Percentiles rank a stretch among this genome's conserved stretches.
Conservation (phyloP, 2,113 vertebrate genomes). For the Micronycteris hirsuta region DNA sequence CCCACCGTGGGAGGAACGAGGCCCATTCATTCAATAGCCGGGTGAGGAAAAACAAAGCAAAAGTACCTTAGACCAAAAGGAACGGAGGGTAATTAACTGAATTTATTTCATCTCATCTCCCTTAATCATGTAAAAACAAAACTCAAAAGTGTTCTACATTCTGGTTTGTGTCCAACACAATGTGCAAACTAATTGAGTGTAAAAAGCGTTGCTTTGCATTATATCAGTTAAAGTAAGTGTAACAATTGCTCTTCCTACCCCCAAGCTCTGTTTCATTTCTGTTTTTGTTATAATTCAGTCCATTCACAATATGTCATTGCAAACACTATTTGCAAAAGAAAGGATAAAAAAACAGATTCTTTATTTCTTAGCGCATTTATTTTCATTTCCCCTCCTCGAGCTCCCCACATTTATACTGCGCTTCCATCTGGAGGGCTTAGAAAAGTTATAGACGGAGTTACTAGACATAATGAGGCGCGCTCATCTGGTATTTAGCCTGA, state of each 20-base stretch:
- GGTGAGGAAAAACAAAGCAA: background rate
- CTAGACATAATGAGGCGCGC: background rate
- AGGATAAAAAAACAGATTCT: constrained; percentile 73
- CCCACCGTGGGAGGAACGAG: accelerated
- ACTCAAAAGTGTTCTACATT: constrained; percentile 46
- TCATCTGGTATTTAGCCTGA: constrained; percentile 47
- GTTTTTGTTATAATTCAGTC: constrained; percentile 74
- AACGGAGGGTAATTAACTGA: constrained; percentile 39
- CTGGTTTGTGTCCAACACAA: constrained; percentile 69
- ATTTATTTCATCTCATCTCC: constrained; percentile 64
- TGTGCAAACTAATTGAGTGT: constrained; percentile 88
- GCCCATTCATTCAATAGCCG: background rate
- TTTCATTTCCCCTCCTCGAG: constrained; percentile 65
- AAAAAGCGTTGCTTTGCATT: constrained; percentile 86
- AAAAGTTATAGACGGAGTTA: constrained; percentile 63
- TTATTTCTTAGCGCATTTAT: constrained; percentile 75
- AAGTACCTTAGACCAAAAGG: background rate
- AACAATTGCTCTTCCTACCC: constrained; percentile 85
- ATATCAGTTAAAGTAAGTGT: constrained; percentile 85
- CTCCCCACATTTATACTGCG: constrained; percentile 53
- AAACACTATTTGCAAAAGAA: constrained; percentile 70
- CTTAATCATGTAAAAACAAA: constrained; percentile 70
- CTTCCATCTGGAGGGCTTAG: constrained; percentile 75
- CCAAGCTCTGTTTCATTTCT: constrained; percentile 82
- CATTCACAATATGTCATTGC: constrained; percentile 77